Percentiles rank a stretch among this genome's conserved stretches.
Conservation (phyloP, 2,888 invertebrate genomes). For the Lasioglossum morio region DNA sequence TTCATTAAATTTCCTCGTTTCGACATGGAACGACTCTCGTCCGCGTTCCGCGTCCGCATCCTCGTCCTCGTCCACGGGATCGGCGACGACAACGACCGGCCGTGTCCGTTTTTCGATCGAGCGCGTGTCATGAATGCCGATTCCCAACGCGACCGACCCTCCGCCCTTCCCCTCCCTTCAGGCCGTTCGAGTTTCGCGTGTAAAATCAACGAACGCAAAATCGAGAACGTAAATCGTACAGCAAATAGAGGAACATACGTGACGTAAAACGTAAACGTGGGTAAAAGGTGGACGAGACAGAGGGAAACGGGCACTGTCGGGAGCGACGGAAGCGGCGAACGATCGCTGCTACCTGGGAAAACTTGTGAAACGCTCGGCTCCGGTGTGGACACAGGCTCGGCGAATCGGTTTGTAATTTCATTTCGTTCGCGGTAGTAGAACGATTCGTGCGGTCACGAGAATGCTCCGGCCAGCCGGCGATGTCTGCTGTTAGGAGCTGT, state of each 20-base stretch:
- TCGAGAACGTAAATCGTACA: constrained; percentile 53
- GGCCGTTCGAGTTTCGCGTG: constrained; percentile 26
- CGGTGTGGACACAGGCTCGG: constrained; percentile 40
- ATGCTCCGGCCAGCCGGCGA: constrained; percentile 25
- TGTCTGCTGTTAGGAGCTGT: background rate
- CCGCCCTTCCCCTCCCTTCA: fast-evolving
- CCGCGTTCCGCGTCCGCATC: background rate
- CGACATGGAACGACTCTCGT: background rate
- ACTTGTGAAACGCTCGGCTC: constrained; percentile 66
- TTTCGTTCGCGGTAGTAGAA: constrained; percentile 68
- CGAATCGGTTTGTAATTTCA: constrained; percentile 81
- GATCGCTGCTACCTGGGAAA: constrained; percentile 40
- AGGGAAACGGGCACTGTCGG: constrained; percentile 1
- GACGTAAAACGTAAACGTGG: constrained; percentile 40
- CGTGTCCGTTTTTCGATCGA: constrained; percentile 36
- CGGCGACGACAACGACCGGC: constrained; percentile 20
- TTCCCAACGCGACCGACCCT: background rate
- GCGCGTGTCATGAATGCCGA: constrained; percentile 52
- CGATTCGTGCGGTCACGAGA: constrained; percentile 31
- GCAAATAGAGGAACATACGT: constrained; percentile 53
- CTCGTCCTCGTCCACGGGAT: background rate
- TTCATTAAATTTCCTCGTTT: constrained; percentile 41
- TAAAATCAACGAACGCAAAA: constrained; percentile 46
- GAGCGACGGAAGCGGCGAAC: constrained; percentile 24
- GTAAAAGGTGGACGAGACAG: constrained; percentile 28